Percentiles rank a stretch among this genome's conserved stretches.
Evolutionary conservation across 2,797 vertebrate species (phyloP).

Genomic region (Stomatorhinus walkeri): DNA sequence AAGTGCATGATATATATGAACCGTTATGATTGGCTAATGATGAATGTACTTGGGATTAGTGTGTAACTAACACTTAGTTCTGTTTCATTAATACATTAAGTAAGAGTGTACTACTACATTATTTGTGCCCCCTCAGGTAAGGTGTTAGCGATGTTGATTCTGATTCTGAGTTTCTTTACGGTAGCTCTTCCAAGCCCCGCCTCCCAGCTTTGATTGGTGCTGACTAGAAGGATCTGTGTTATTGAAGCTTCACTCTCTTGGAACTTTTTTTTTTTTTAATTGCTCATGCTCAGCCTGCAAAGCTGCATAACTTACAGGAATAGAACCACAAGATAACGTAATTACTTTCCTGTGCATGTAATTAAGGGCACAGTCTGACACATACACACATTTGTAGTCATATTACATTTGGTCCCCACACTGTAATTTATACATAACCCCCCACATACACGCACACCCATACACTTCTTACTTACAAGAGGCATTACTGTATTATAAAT

Average conservation of each 20-base stretch:
- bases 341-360: slow-evolving; percentile 54
- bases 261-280: slow-evolving; percentile 10
- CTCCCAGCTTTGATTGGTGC: slow-evolving; percentile 40
- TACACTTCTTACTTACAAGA: background rate
- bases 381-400: slow-evolving; percentile 27
- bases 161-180: slow-evolving; percentile 38
- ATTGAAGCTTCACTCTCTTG: slow-evolving; percentile 23
- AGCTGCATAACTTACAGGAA: slow-evolving; percentile 43
- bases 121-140: background rate
- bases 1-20: background rate
- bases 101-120: background rate
- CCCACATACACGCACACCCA: background rate
- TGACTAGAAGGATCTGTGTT: slow-evolving; percentile 25
- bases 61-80: background rate
- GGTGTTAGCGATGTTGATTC: background rate
- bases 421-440: background rate
- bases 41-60: background rate
- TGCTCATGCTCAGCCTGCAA: slow-evolving; percentile 14
- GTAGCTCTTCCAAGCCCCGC: slow-evolving; percentile 40
- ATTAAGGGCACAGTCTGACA: slow-evolving; percentile 39
- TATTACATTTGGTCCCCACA: slow-evolving; percentile 1
- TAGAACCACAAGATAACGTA: slow-evolving; percentile 45
- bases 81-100: background rate
- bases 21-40: background rate
- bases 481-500: background rate